Conservation (phyloP, 2,888 invertebrate genomes). For the Dasysyrphus tricinctus region DNA sequence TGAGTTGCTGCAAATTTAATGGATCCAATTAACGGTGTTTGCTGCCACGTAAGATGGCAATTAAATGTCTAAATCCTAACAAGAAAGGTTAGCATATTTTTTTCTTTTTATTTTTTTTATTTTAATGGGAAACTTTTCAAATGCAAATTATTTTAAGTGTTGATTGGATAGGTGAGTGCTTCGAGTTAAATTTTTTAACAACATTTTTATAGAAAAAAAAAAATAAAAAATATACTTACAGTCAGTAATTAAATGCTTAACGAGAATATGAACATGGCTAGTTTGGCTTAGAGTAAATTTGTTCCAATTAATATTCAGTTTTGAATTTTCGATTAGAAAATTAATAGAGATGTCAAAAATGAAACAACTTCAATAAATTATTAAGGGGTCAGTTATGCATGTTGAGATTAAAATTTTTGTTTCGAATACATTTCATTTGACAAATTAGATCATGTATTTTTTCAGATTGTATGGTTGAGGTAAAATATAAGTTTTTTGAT, state of each 20-base stretch:
- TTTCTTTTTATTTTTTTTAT: neutral
- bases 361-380: neutral
- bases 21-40: constrained; percentile 29
- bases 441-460: neutral
- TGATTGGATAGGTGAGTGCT: neutral
- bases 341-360: constrained; percentile 1
- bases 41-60: constrained; percentile 27
- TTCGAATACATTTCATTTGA: neutral
- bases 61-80: constrained; percentile 27
- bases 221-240: neutral
- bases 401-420: neutral
- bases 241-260: constrained; percentile 9
- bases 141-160: constrained; percentile 17
- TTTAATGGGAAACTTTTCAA: neutral
- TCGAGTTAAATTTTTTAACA: neutral
- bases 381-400: neutral
- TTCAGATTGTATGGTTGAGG: no score
- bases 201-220: neutral
- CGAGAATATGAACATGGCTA: neutral
- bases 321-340: neutral
- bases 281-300: neutral
- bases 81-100: constrained; percentile 16
- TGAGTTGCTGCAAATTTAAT: constrained; percentile 23
- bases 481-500: no score
- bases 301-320: neutral